Evolutionary conservation across 2,797 vertebrate species (phyloP).

Genomic region (Natrix natrix): DNA sequence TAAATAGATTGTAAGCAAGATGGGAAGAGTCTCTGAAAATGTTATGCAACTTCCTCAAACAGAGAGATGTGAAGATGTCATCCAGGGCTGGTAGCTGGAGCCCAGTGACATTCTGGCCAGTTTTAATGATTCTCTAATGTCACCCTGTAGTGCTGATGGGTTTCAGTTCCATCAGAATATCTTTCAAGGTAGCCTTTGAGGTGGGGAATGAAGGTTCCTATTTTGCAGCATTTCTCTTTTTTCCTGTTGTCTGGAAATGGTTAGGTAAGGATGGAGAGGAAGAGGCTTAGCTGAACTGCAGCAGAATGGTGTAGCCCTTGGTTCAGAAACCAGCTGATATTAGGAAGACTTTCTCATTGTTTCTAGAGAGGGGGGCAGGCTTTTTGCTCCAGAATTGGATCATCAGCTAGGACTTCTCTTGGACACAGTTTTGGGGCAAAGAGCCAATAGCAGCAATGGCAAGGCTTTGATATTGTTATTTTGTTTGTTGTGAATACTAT

Average conservation of each 20-base stretch:
- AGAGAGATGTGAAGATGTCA: no score
- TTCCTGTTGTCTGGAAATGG: neutral
- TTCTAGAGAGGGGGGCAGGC: neutral
- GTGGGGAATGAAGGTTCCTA: neutral
- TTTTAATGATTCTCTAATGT: neutral
- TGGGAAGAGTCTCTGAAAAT: no score
- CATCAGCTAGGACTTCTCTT: neutral
- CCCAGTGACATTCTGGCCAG: no score
- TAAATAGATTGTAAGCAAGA: no score
- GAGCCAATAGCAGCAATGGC: neutral
- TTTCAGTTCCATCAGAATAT: neutral
- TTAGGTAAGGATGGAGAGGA: neutral
- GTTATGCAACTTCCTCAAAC: no score
- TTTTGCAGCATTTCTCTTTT: neutral
- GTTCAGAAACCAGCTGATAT: neutral
- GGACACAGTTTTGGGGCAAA: neutral
- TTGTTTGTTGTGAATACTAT: neutral
- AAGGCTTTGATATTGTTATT: no score
- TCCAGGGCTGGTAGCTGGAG: no score
- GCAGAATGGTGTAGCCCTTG: neutral
- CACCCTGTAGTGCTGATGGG: neutral
- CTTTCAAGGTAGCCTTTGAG: neutral
- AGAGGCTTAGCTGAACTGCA: neutral
- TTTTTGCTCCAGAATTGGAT: neutral
- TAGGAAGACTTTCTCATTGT: neutral